Evolutionary conservation across 2,797 vertebrate species (phyloP), one percentile per base, ranked within the genome.

Genomic region (Pantherophis vulpinus): DNA sequence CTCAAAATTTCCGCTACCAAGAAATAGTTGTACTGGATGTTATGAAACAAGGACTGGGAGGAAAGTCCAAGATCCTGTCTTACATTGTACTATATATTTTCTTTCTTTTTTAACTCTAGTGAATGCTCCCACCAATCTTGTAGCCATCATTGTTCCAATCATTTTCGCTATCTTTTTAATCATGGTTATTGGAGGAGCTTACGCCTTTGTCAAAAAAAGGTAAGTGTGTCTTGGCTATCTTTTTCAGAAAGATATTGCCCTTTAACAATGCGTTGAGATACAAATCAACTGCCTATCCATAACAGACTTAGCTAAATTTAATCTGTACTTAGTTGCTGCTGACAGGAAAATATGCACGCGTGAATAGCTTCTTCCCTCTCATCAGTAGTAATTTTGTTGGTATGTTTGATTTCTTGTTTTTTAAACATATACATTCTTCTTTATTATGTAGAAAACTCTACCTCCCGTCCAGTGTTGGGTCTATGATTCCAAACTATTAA

Each of bases 181-280:
- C 54, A 95, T 98, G 5, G 97, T 98, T 93, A 98, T 98, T 91
- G 97, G 97, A 55, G 98, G 97, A 59, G 98, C 98, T 94, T 98
- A 98, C 18, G 92, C 98, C 2, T 96, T 99, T 61, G 95, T 99
- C 95, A 99, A 98, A 95, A 99, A 99, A 96, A 99, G 98, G 99
- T 99, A 95, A 94, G 98, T 94, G 18, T 12, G 0, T 47, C 91
- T 3, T 0, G 16, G n/a, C 70, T 37, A 2, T 37, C 7, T 27
- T 27, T 51, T 70, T 10, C 61, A n/a, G 47, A 42, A 60, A 63
- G 9, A 4, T 56, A 20, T 56, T 16, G 18, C n/a, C 32, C 3
- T 25, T n/a, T 29, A 63, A 29, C 29, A 29, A 29, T 66, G 88
- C 54, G 25, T 5, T 56, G 47, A 16, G 4, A 86, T 32, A 23